Conservation (phyloP, 2,797 vertebrate genomes). For the Gallinago solitaria region DNA sequence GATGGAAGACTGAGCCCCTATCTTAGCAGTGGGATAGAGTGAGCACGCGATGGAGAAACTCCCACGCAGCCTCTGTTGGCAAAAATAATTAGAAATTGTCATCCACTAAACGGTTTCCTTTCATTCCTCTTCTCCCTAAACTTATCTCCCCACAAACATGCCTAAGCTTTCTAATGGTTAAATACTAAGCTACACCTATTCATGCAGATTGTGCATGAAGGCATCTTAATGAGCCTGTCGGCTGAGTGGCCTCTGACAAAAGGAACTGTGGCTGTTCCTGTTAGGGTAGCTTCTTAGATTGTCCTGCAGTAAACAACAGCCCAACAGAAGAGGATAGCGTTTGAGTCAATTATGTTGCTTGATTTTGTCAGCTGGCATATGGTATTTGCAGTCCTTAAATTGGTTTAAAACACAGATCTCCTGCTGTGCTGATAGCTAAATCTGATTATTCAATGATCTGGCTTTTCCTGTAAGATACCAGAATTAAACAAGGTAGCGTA, state of each 20-base stretch:
- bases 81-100: not conserved
- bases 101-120: not conserved
- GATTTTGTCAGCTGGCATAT: constrained; percentile 71
- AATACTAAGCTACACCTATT: not conserved
- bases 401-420: constrained; percentile 67
- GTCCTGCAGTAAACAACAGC: constrained; percentile 21
- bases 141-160: not conserved
- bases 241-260: not conserved
- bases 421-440: constrained; percentile 71
- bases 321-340: constrained; percentile 31
- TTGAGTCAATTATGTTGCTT: constrained; percentile 66
- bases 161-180: not conserved
- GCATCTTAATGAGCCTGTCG: constrained; percentile 7
- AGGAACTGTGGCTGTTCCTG: not conserved
- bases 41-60: not conserved
- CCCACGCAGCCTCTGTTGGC: not conserved
- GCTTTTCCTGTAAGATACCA: constrained; percentile 65
- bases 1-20: not conserved
- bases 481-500: constrained; percentile 57
- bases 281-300: not conserved
- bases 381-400: constrained; percentile 67
- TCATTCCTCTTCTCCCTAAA: not conserved
- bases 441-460: constrained; percentile 74
- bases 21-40: not conserved
- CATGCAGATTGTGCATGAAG: not conserved